Evolutionary conservation across 1,140 invertebrate species (phyloP), one percentile per base, ranked within the genome.

Genomic region (Leptinotarsa defecta): DNA sequence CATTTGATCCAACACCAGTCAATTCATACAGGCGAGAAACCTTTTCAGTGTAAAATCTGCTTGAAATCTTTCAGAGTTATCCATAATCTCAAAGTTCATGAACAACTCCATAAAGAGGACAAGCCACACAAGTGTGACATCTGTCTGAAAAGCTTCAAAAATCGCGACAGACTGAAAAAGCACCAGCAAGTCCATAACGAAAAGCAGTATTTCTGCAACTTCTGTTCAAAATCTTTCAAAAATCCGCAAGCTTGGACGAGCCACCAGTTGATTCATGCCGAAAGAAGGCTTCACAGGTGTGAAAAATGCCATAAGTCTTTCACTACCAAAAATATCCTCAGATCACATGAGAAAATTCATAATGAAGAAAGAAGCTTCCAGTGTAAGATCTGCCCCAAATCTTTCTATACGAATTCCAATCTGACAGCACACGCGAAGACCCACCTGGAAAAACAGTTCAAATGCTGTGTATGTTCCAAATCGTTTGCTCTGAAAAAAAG

Each of bases 361-460:
- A 17, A 20, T 27, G 15, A 19, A 19, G 43, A 48, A 48, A 34
- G 43, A 48, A 20, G 4, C 20, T 74, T 68, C 63, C 34, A 74
- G 34, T 68, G 73, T 8, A 20, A 68, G 3, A 4, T 74, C 4
- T 74, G 73, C 15, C 4, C 48, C 13, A 74, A 68, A 27, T 5
- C 15, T 6, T 74, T 67, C 48, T 48, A 17, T 8, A 24, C 20
- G 3, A 69, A 48, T 34, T 43, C 34, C 20, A 19, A 24, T 17
- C 48, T 74, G 8, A 74, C 20, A 15, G n/a, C 5, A 15, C 73
- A 74, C 27, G n/a, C 48, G 64, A 34, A 20, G 17, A 68, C 20
- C 13, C 68, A 43, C 34, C 8, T 8, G 34, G 34, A 43, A 11
- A 43, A 43, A 43, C 34, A 43, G 34, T 43, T 43, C 34, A 43